Base-by-base conservation (phyloP, 2,888 invertebrate genomes). In the Galeopsomyia nigrocyanea region DNA sequence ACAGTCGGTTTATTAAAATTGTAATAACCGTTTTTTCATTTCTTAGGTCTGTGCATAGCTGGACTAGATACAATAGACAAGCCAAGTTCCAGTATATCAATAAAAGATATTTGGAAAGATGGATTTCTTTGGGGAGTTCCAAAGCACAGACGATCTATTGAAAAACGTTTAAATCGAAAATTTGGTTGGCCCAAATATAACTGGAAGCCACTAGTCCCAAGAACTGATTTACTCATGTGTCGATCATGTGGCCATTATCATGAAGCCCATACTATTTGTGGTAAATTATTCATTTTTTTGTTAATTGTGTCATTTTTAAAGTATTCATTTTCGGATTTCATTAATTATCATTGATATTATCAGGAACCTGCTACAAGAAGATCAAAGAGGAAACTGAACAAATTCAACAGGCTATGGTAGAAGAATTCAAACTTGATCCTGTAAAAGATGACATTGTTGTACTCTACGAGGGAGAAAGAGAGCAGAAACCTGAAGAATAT, bases 371-470 rank as follows among this genome's bases (percentile, higher is more conserved):
- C 84, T 98, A 97, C 82, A 90, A 91, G 64, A 94, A 90, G 87
- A 92, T 97, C 0, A 92, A 92, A 79, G 87, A 89, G 67, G 97
- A 98, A 88, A 97, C 97, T 0, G 88, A 92, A 83, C 88, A 88
- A 72, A 95, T 98, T 88, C 92, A 95, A 85, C 89, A 91, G 0
- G 90, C 91, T 78, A 95, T 97, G 77, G 88, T 91, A 80, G 88
- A 91, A 55, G 89, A 94, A 78, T 87, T 95, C 57, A 91, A 91
- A 10, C 86, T 93, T 13, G 88, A 90, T 68, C 94, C 95, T 0
- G 89, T 95, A 61, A 95, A 96, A 78, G 89, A 95, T 81, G 95
- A 97, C 86, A 93, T 97, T 10, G 89, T 95, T 46, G 93, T 97
- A 1, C 84, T 97, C 13, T 97, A 97, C 84, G 91, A 95, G 79